phyloP scores from a whole-genome alignment of 92 coral and sea anemone genomes.

The Bergia sp. region DNA sequence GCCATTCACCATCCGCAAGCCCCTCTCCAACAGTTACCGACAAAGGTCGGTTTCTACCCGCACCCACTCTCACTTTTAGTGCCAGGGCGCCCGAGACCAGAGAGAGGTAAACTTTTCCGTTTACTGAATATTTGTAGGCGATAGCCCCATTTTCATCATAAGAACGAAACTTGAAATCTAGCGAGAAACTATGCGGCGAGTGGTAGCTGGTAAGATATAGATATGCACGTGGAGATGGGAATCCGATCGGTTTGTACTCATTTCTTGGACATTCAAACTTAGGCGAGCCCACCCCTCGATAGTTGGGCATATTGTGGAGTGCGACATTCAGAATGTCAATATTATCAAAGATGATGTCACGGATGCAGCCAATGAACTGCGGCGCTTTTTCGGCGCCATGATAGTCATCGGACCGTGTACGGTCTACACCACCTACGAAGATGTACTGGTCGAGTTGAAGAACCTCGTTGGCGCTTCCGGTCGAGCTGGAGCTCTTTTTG shows the following conservation, averaged over 20 bases:
- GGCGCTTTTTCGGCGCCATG: conserved; percentile 57
- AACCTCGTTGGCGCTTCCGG: conserved; percentile 59
- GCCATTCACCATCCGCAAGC: conserved; percentile 92
- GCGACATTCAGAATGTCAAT: conserved; percentile 72
- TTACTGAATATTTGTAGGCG: conserved; percentile 62
- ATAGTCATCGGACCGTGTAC: conserved; percentile 61
- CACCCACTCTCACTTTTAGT: conserved; percentile 67
- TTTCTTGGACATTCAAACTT: conserved; percentile 58
- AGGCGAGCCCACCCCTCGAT: conserved; percentile 55
- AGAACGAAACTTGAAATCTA: conserved; percentile 78
- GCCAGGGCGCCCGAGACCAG: conserved; percentile 68
- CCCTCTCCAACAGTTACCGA: conserved; percentile 66
- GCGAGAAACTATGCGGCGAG: conserved; percentile 67
- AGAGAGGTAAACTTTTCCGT: conserved; percentile 61
- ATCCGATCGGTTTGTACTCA: conserved; percentile 71
- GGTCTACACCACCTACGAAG: conserved; percentile 86
- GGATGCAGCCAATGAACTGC: conserved; percentile 84
- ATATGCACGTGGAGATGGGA: conserved; percentile 66
- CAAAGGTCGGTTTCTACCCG: conserved; percentile 65
- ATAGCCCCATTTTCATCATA: conserved; percentile 78
- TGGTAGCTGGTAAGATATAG: conserved; percentile 54
- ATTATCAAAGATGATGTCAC: conserved; percentile 68
- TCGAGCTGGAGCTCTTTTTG: conserved; percentile 28
- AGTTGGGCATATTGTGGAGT: conserved; percentile 39
- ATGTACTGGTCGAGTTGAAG: conserved; percentile 76